Evolutionary conservation across 2,888 invertebrate genomes (phyloP).

Genomic region (Bedellia somnulentella): DNA sequence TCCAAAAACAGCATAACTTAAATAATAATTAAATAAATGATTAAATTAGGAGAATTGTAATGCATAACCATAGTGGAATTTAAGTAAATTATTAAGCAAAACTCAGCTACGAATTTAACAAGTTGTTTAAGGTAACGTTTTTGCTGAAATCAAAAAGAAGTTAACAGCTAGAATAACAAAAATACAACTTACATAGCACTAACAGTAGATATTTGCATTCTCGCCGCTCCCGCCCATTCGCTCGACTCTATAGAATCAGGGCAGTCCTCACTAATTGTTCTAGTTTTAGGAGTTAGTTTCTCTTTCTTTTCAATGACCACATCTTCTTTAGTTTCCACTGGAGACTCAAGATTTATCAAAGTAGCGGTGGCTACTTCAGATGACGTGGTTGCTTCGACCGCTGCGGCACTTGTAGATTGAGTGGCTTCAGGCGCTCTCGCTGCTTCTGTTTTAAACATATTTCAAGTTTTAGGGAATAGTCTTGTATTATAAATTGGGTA

Average conservation of each 20-base stretch:
- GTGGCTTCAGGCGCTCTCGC: no score
- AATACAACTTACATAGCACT: slow-evolving; percentile 36
- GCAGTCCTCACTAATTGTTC: slow-evolving; percentile 24
- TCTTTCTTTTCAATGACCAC: slow-evolving; percentile 9
- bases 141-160: no score
- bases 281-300: slow-evolving; percentile 14
- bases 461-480: slow-evolving; percentile 15
- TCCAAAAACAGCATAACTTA: no score
- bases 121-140: no score
- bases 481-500: no score
- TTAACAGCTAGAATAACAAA: slow-evolving; percentile 2
- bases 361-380: slow-evolving; percentile 43
- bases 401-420: slow-evolving; percentile 40
- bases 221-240: slow-evolving; percentile 40
- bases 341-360: slow-evolving; percentile 45
- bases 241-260: slow-evolving; percentile 47
- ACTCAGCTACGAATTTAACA: no score
- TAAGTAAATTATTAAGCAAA: no score
- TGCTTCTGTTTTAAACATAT: slow-evolving; percentile 36
- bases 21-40: no score
- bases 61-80: no score
- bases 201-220: slow-evolving; percentile 34
- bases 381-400: slow-evolving; percentile 27
- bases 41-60: no score
- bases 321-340: slow-evolving; percentile 26